Conservation (phyloP, 2,888 invertebrate species). For the Epinotia bilunana region DNA sequence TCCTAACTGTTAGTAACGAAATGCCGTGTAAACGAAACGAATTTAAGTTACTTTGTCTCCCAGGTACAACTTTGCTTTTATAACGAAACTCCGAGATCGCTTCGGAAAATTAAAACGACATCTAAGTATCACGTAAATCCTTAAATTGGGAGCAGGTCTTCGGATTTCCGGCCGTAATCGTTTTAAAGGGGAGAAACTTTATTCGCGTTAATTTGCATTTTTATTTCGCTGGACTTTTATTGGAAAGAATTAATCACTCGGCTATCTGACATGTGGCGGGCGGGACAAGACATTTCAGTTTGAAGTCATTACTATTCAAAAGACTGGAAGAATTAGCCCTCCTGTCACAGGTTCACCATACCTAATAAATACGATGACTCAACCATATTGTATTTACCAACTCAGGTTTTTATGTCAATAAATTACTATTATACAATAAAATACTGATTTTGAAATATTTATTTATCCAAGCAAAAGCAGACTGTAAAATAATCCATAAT, state of each 20-base stretch:
- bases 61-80: constrained; percentile 7
- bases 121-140: constrained; percentile 31
- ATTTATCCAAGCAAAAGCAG: no score
- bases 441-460: no score
- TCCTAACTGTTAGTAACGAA: neutral
- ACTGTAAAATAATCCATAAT: no score
- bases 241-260: constrained; percentile 36
- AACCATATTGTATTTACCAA: no score
- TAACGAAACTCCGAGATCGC: constrained; percentile 11
- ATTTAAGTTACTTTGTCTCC: neutral
- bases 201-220: constrained; percentile 37
- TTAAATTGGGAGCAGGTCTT: constrained; percentile 33
- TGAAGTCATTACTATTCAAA: no score
- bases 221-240: constrained; percentile 30
- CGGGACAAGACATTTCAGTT: constrained; percentile 17
- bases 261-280: neutral
- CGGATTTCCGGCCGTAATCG: constrained; percentile 32
- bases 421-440: no score
- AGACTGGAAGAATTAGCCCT: no score
- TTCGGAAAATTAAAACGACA: constrained; percentile 32
- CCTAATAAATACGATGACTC: no score
- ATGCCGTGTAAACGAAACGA: neutral
- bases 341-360: no score
- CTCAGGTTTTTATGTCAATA: no score
- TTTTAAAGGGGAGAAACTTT: constrained; percentile 39